These are phyloP conservation scores for Neocrepidodera transversa DNA, from an alignment of 2,888 invertebrate species.

Conservation along the genomic window DNA sequence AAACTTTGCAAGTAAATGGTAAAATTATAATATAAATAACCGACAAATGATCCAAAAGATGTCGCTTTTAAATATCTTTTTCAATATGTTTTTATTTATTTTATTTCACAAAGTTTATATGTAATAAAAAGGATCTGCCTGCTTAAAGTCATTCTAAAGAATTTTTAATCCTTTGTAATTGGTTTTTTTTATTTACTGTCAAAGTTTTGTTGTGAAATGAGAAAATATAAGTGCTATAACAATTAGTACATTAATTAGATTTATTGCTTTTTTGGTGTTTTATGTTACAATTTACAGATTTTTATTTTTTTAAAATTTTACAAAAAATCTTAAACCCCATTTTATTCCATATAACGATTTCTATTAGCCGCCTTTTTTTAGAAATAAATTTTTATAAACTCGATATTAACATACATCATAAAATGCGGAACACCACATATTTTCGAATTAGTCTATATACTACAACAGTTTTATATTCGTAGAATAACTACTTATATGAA, in stretches of 20 bases:
- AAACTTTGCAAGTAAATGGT: no score
- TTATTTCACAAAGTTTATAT: no score
- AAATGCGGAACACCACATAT: conserved; percentile 47
- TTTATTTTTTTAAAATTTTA: background rate
- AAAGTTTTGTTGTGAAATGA: no score
- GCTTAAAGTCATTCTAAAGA: no score
- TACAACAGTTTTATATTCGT: conserved; percentile 35
- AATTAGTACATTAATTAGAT: background rate
- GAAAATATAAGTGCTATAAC: no score
- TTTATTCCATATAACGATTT: conserved; percentile 5
- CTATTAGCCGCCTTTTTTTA: conserved; percentile 3
- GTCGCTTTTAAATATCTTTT: no score
- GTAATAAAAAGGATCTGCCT: no score
- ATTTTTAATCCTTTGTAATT: no score
- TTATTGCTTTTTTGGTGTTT: background rate
- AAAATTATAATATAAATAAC: no score
- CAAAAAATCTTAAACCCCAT: background rate
- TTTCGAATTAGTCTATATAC: conserved; percentile 32
- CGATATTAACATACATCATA: conserved; percentile 33
- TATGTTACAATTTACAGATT: background rate
- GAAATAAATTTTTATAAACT: conserved; percentile 30
- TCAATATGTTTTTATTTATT: no score
- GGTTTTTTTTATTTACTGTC: no score
- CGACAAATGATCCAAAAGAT: no score
- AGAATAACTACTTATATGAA: conserved; percentile 53